A percentile compares a stretch with the other conserved stretches of the same genome.
phyloP scores from a whole-genome alignment of 2,888 invertebrate genomes.

The Dicranocentrus wangi region DNA sequence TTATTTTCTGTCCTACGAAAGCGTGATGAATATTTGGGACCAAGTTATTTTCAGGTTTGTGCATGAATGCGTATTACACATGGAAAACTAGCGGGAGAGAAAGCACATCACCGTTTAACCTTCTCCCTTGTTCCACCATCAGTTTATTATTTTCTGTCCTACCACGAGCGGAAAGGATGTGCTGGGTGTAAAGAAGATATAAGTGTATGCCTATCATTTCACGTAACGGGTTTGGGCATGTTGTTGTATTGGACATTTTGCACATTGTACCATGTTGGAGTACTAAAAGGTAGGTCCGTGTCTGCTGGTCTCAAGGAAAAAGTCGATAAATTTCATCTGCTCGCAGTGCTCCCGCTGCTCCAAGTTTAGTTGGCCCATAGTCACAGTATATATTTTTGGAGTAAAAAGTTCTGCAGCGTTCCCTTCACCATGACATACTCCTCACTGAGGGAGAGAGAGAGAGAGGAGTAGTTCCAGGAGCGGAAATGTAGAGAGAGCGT shows the following conservation, averaged over 20 bases:
- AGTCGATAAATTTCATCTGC: slow-evolving; percentile 50
- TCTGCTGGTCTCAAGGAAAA: no score
- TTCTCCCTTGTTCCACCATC: not conserved
- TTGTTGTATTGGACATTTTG: not conserved
- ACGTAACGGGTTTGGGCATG: not conserved
- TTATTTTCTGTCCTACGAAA: not conserved
- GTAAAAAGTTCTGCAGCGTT: slow-evolving; percentile 43
- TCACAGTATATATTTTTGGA: slow-evolving; percentile 27
- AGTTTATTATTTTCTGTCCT: not conserved
- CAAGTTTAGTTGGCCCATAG: not conserved
- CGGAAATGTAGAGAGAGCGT: slow-evolving; percentile 17
- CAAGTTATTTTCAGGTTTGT: slow-evolving; percentile 7
- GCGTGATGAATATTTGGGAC: not conserved
- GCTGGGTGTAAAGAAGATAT: not conserved
- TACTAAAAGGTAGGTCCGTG: no score
- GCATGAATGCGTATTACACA: no score
- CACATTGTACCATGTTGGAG: not conserved
- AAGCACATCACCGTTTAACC: slow-evolving; percentile 2
- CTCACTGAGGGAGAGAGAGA: not conserved
- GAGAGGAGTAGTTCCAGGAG: not conserved
- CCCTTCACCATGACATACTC: slow-evolving; percentile 20
- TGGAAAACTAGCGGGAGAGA: slow-evolving; percentile 1
- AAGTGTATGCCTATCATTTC: not conserved
- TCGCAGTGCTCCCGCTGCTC: not conserved
- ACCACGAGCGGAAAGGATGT: not conserved